phyloP scores from a whole-genome alignment of 2,113 vertebrate species.

The Chitala chitala region DNA sequence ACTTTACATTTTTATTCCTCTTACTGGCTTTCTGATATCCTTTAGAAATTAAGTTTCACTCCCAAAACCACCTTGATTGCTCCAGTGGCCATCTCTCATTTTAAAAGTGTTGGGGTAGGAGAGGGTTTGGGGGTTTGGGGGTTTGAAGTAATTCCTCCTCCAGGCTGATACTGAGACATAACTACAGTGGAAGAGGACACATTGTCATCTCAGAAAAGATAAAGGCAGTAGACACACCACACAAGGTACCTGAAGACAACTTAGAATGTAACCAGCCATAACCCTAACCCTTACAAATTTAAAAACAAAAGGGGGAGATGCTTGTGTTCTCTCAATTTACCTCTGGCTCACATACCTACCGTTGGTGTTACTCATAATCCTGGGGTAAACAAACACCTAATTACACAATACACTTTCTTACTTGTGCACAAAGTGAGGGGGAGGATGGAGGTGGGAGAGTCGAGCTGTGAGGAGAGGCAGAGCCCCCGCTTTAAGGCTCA shows the following conservation, averaged over 20 bases:
- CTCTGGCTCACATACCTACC: no score
- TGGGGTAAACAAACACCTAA: no score
- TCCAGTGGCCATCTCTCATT: conserved; percentile 53
- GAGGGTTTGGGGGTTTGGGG: no score
- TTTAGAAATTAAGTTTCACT: conserved; percentile 19
- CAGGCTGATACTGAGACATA: conserved; percentile 60
- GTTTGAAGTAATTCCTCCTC: conserved; percentile 52
- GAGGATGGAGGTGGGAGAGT: no score
- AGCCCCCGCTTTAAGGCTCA: no score
- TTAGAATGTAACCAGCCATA: neutral
- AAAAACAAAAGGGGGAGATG: no score
- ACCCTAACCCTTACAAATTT: no score
- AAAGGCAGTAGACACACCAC: conserved; percentile 48
- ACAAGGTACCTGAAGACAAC: conserved; percentile 53
- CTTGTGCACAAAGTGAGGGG: no score
- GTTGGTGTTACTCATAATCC: no score
- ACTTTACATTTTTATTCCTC: conserved; percentile 30
- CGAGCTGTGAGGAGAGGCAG: no score
- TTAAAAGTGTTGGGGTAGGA: conserved; percentile 35
- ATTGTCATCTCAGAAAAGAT: conserved; percentile 16
- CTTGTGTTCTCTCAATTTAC: no score
- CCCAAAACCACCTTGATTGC: conserved; percentile 53
- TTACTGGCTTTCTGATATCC: conserved; percentile 23
- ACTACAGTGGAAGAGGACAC: conserved; percentile 39
- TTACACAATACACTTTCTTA: no score